phyloP scores from a whole-genome alignment of 1,140 invertebrate genomes.

The Ips nitidus region DNA sequence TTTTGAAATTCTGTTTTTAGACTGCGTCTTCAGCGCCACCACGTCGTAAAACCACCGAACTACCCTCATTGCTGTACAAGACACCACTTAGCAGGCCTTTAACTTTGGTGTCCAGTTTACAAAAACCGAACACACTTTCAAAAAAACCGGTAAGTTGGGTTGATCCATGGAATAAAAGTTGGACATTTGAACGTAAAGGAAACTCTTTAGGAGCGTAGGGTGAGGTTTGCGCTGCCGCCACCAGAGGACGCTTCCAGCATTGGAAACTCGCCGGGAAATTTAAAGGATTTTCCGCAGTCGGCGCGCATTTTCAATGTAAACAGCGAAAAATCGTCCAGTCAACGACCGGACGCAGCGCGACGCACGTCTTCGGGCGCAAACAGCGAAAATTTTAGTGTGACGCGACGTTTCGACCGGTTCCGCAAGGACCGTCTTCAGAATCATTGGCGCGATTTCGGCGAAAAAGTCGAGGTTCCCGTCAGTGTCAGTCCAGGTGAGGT shows the following conservation, averaged over 20 bases:
- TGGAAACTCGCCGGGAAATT: slow-evolving; percentile 34
- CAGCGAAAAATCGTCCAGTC: slow-evolving; percentile 38
- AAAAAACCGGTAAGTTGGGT: no score
- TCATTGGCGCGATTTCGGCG: slow-evolving; percentile 8
- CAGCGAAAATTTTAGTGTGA: slow-evolving; percentile 15
- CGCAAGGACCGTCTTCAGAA: slow-evolving; percentile 28
- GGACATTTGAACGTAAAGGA: no score
- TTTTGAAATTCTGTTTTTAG: neutral
- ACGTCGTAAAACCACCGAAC: slow-evolving; percentile 38
- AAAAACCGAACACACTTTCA: no score
- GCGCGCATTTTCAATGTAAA: slow-evolving; percentile 12
- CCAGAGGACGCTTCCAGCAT: slow-evolving; percentile 38
- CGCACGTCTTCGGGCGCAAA: neutral
- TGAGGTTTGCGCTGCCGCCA: slow-evolving; percentile 46
- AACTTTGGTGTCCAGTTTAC: no score
- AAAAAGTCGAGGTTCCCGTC: slow-evolving; percentile 27
- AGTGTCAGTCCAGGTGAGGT: slow-evolving; percentile 31
- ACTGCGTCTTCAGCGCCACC: neutral
- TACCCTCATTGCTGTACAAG: slow-evolving; percentile 45
- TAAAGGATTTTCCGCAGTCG: neutral
- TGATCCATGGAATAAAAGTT: no score
- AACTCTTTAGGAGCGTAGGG: slow-evolving; percentile 31
- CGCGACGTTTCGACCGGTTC: slow-evolving; percentile 34
- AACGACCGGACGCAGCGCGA: slow-evolving; percentile 38
- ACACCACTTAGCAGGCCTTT: no score